A percentile compares a stretch with the other conserved stretches of the same genome.
These are phyloP conservation scores for Cepaea hortensis DNA, from an alignment of 2,888 invertebrate species.

Conservation along the genomic window DNA sequence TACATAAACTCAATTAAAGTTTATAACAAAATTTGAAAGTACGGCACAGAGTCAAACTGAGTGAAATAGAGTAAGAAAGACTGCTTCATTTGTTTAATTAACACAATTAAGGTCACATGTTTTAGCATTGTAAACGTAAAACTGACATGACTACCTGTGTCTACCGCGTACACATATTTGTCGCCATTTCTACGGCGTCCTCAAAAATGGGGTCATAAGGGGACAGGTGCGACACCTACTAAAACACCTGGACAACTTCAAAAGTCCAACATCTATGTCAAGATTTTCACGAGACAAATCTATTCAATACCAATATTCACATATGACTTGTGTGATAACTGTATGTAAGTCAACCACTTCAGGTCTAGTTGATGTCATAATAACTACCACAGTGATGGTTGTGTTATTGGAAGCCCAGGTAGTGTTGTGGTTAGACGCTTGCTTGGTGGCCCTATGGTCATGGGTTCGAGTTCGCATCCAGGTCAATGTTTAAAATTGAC, in stretches of 20 bases:
- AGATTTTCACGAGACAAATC: background rate
- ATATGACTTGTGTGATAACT: no score
- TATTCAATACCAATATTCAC: no score
- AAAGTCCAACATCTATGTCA: background rate
- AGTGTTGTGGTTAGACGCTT: no score
- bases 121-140: background rate
- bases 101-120: background rate
- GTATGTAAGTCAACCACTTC: no score
- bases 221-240: slow-evolving; percentile 32
- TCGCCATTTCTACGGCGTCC: slow-evolving; percentile 37
- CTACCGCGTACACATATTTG: background rate
- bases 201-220: slow-evolving; percentile 2
- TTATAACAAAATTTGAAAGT: background rate
- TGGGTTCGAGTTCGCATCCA: no score
- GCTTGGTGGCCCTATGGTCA: no score
- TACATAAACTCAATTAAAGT: background rate
- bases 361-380: no score
- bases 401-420: no score
- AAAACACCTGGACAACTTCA: slow-evolving; percentile 22
- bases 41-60: background rate
- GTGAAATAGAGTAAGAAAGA: background rate
- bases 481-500: no score
- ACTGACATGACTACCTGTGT: background rate
- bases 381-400: no score
- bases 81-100: background rate